These are phyloP conservation scores for Odontothrips loti DNA, from an alignment of 2,888 invertebrate genomes.

Conservation along the genomic window DNA sequence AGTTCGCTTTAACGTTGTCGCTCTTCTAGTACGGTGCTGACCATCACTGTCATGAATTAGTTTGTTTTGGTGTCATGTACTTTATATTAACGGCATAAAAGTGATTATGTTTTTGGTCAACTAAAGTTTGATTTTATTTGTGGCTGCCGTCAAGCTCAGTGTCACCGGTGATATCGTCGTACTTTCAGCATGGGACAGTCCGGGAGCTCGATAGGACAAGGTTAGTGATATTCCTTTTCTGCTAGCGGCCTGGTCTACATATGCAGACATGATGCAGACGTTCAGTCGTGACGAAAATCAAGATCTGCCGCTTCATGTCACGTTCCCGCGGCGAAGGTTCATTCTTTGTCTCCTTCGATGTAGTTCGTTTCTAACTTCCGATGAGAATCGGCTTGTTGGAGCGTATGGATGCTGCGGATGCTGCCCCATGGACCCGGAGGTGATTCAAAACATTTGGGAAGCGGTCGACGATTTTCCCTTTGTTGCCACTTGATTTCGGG, in stretches of 20 bases:
- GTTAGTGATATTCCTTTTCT: conserved; percentile 17
- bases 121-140: not conserved
- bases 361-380: not conserved
- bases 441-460: too few species aligned
- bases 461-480: too few species aligned
- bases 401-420: too few species aligned
- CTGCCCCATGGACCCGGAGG: too few species aligned
- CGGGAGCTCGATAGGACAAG: not conserved
- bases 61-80: too few species aligned
- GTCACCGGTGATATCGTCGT: not conserved
- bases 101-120: too few species aligned
- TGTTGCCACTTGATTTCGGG: too few species aligned
- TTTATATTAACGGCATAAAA: too few species aligned
- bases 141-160: not conserved
- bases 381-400: not conserved
- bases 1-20: too few species aligned
- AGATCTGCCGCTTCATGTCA: not conserved
- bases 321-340: not conserved
- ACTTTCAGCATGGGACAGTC: not conserved
- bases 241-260: not conserved
- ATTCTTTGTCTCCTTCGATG: not conserved
- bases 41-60: too few species aligned
- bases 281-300: not conserved
- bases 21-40: too few species aligned
- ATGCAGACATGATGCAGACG: not conserved